Conservation (phyloP, 2,113 vertebrate species). For the Puma concolor region DNA sequence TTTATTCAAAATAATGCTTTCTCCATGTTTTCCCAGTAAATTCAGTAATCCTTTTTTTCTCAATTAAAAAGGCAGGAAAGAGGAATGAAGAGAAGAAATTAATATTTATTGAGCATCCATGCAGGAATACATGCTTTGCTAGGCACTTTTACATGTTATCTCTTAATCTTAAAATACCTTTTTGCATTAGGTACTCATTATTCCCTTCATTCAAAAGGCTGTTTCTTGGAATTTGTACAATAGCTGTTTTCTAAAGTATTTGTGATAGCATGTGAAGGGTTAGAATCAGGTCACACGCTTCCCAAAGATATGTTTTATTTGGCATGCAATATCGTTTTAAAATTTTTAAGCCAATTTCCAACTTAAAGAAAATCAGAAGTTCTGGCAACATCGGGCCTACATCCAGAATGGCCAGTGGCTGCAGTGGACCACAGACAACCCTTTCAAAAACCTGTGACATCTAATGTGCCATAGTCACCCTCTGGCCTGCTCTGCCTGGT, state of each 20-base stretch:
- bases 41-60: not conserved
- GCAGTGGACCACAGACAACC: rapidly evolving
- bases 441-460: not conserved
- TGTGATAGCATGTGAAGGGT: not conserved
- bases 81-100: not conserved
- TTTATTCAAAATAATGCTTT: not conserved
- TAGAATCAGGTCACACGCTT: not conserved
- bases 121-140: not conserved
- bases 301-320: conserved; percentile 13
- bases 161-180: not conserved
- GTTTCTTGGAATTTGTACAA: not conserved
- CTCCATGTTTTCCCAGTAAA: not conserved
- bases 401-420: not conserved
- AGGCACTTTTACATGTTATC: not conserved
- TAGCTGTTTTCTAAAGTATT: not conserved
- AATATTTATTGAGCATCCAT: not conserved
- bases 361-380: not conserved
- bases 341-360: not conserved
- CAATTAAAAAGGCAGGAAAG: not conserved
- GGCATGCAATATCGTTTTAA: not conserved
- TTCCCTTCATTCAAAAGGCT: not conserved
- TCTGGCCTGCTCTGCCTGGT: not conserved
- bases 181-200: not conserved
- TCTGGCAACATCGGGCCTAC: not conserved
- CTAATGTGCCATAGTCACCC: not conserved